Evolutionary conservation across 2,113 vertebrate genomes (phyloP).

Genomic region (Thermophis baileyi): DNA sequence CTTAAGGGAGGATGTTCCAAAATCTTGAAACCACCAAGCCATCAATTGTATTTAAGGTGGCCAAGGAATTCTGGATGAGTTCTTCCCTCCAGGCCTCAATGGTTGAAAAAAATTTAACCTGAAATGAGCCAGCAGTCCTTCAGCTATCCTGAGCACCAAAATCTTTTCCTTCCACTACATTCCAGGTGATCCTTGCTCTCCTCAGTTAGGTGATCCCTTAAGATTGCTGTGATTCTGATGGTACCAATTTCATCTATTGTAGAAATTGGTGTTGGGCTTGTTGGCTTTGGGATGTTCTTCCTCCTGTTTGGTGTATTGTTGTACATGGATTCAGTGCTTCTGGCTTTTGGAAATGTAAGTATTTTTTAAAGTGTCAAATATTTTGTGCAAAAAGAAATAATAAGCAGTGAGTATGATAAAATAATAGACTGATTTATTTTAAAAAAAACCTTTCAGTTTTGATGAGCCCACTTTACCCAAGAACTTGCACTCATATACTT

Average conservation of each 20-base stretch:
- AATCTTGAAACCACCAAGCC: background rate
- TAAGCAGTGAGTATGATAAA: background rate
- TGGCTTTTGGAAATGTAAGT: conserved; percentile 95
- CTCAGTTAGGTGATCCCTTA: background rate
- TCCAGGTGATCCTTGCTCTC: too few relatives aligned
- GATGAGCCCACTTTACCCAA: background rate
- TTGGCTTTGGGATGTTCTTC: conserved; percentile 86
- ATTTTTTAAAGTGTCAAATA: accelerated
- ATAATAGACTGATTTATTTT: background rate
- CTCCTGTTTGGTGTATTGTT: conserved; percentile 85
- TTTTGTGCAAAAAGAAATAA: background rate
- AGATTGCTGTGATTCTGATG: accelerated
- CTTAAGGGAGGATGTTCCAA: background rate
- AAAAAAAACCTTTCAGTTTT: background rate
- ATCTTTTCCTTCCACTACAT: background rate
- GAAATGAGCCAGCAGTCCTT: background rate
- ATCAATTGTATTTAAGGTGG: background rate
- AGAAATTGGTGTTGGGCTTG: conserved; percentile 85
- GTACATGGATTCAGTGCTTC: conserved; percentile 88
- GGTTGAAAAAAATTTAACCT: background rate
- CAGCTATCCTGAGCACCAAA: background rate
- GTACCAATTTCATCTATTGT: conserved; percentile 24
- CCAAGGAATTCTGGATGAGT: too few relatives aligned
- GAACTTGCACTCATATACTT: background rate
- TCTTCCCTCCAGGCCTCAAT: background rate